A percentile compares a stretch with the other conserved stretches of the same genome.
These are phyloP conservation scores for Sclerurus mexicanus DNA, from an alignment of 2,113 vertebrate genomes.

Conservation along the genomic window DNA sequence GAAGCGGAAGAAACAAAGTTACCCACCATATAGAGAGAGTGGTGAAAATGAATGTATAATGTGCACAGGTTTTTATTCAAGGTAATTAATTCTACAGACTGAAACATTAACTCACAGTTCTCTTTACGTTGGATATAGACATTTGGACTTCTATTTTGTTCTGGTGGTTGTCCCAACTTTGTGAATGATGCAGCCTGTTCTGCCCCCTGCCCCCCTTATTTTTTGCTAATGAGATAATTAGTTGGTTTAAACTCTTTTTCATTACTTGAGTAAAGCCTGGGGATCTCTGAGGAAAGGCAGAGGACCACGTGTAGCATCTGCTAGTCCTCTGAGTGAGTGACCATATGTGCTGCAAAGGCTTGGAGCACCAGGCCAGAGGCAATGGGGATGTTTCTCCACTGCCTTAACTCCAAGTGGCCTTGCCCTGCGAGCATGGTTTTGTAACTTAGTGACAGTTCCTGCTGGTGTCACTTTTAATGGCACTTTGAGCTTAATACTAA, in stretches of 20 bases:
- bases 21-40: neutral
- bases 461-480: neutral
- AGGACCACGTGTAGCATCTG: constrained; percentile 29
- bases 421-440: neutral
- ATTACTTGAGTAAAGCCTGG: neutral
- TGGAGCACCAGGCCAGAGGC: neutral
- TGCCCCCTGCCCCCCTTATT: neutral
- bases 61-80: neutral
- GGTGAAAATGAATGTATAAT: neutral
- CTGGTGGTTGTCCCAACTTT: neutral
- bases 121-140: neutral
- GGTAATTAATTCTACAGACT: neutral
- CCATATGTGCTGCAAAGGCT: constrained; percentile 6
- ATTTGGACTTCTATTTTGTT: neutral
- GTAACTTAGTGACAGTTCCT: neutral
- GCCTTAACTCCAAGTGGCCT: neutral
- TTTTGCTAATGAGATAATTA: constrained; percentile 2
- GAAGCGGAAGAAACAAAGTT: neutral
- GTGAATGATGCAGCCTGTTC: neutral
- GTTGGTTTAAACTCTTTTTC: constrained; percentile 19
- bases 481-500: neutral
- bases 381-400: neutral
- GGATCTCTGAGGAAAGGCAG: constrained; percentile 51
- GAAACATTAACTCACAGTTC: neutral
- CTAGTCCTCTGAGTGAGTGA: constrained; percentile 17